phyloP scores from a whole-genome alignment of 2,113 vertebrate species.

The Bubo scandiacus region DNA sequence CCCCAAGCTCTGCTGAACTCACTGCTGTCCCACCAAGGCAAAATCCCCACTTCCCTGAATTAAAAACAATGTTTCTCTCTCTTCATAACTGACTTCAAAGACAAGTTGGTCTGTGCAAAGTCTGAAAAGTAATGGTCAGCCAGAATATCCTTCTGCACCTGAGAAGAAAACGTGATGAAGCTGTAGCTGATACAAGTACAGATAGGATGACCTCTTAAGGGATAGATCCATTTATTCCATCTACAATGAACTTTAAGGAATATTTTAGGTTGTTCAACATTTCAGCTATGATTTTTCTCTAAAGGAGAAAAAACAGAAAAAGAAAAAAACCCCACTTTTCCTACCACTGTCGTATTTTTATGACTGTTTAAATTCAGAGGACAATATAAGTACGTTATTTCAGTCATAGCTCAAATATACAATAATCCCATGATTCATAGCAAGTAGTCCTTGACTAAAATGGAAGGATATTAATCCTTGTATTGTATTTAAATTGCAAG shows the following conservation, averaged over 20 bases:
- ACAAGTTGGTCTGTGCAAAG: neutral
- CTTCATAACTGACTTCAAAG: neutral
- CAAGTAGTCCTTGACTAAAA: neutral
- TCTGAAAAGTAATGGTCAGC: neutral
- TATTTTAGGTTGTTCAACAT: neutral
- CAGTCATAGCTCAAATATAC: neutral
- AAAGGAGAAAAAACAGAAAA: neutral
- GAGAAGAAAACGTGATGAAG: neutral
- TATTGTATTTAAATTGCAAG: neutral
- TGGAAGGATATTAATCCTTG: neutral
- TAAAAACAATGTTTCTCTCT: neutral
- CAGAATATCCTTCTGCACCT: neutral
- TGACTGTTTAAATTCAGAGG: neutral
- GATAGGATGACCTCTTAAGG: neutral
- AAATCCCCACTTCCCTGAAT: fast-evolving
- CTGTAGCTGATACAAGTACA: neutral
- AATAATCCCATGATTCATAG: neutral
- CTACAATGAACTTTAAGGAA: neutral
- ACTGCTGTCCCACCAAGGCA: fast-evolving
- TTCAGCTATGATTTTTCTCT: neutral
- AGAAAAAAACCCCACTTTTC: neutral
- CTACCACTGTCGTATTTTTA: fast-evolving
- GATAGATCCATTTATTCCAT: neutral
- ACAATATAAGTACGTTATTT: neutral
- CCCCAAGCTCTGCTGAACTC: neutral